phyloP scores from a whole-genome alignment of 2,888 invertebrate species.

The Brassicogethes aeneus region DNA sequence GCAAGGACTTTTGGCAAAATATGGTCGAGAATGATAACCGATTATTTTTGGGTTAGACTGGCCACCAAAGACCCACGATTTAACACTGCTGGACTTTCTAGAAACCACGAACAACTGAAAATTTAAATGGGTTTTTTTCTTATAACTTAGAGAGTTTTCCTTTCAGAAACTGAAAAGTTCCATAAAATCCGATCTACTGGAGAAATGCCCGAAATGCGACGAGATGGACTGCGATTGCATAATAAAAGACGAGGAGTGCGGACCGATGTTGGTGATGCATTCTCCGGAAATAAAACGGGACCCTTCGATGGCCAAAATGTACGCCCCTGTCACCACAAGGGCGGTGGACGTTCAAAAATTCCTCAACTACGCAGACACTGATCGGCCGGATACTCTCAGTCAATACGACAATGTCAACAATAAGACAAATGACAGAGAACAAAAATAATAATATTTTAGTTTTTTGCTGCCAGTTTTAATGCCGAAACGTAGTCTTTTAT shows the following conservation, averaged over 20 bases:
- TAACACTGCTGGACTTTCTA: no score
- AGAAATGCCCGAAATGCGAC: constrained; percentile 60
- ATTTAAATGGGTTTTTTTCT: no score
- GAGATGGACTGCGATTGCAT: constrained; percentile 67
- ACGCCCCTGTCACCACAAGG: neutral
- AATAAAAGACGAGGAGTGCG: constrained; percentile 33
- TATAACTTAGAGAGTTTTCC: no score
- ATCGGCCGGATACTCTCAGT: constrained; percentile 16
- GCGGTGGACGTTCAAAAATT: neutral
- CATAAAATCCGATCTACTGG: constrained; percentile 65
- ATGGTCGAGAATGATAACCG: no score
- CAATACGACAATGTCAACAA: constrained; percentile 23
- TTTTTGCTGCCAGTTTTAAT: constrained; percentile 1
- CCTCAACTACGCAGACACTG: constrained; percentile 6
- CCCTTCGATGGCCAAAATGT: neutral
- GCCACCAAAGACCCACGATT: no score
- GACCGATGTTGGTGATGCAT: constrained; percentile 30
- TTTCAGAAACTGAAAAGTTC: constrained; percentile 69
- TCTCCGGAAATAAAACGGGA: constrained; percentile 14
- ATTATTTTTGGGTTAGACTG: no score
- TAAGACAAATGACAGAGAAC: constrained; percentile 2
- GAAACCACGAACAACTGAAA: no score
- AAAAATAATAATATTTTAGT: constrained; percentile 1
- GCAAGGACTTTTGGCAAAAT: no score
- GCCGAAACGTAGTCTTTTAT: no score